Conservation (phyloP, 1,140 invertebrate genomes). For the Achroia grisella region DNA sequence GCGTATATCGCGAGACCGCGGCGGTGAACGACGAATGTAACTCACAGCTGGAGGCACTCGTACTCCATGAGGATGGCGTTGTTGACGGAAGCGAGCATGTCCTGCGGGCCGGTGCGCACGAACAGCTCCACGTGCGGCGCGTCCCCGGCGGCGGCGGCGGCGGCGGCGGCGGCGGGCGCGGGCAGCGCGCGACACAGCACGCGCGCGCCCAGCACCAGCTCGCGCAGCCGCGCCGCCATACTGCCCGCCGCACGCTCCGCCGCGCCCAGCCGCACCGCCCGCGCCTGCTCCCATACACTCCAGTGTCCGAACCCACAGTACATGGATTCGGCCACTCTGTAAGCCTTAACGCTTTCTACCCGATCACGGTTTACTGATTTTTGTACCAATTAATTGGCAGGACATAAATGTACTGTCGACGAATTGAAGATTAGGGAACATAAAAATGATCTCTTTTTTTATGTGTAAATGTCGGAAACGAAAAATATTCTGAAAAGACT, state of each 20-base stretch:
- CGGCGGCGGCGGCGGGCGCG: slow-evolving; percentile 56
- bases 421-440: too few relatives aligned
- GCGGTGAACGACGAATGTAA: background rate
- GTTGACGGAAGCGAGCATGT: slow-evolving; percentile 77
- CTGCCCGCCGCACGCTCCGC: slow-evolving; percentile 62
- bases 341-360: too few relatives aligned
- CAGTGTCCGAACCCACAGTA: too few relatives aligned
- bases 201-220: slow-evolving; percentile 56
- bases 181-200: slow-evolving; percentile 63
- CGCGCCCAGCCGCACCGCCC: slow-evolving; percentile 68
- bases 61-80: slow-evolving; percentile 73
- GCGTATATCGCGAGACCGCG: too few relatives aligned
- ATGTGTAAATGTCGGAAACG: too few relatives aligned
- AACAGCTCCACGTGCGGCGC: slow-evolving; percentile 76
- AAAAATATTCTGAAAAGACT: too few relatives aligned
- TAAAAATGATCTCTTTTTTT: too few relatives aligned
- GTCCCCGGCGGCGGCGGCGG: slow-evolving; percentile 39
- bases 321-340: too few relatives aligned
- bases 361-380: too few relatives aligned
- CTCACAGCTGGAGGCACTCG: slow-evolving; percentile 44
- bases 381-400: too few relatives aligned
- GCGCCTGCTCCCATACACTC: slow-evolving; percentile 47
- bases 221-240: slow-evolving; percentile 62
- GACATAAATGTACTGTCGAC: too few relatives aligned
- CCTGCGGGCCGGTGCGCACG: slow-evolving; percentile 72